Conservation (phyloP, 2,797 vertebrate genomes). For the Tenualosa ilisha region DNA sequence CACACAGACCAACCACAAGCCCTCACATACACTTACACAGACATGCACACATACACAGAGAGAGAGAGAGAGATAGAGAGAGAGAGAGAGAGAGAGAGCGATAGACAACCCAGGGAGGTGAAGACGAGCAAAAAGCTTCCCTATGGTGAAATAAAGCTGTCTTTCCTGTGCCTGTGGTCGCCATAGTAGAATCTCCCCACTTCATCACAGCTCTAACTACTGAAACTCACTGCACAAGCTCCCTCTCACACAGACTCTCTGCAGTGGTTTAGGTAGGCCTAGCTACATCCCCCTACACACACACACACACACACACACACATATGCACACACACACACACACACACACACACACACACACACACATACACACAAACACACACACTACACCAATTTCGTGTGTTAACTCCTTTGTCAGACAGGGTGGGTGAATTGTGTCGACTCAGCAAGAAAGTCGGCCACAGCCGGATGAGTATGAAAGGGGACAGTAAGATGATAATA, state of each 20-base stretch:
- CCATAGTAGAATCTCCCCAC: background rate
- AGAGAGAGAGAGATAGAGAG: background rate
- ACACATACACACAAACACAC: background rate
- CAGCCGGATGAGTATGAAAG: background rate
- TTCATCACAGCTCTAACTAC: background rate
- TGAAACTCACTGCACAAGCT: background rate
- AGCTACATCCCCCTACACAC: background rate
- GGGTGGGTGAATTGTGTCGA: background rate
- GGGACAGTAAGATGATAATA: background rate
- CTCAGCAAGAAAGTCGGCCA: background rate
- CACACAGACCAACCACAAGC: background rate
- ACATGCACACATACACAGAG: background rate
- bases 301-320: background rate
- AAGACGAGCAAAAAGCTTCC: background rate
- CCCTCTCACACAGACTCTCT: background rate
- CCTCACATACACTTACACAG: background rate
- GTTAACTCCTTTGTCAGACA: background rate
- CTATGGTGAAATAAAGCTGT: slow-evolving; percentile 3
- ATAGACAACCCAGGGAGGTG: too few relatives aligned
- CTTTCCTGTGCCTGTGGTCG: background rate
- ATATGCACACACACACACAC: background rate
- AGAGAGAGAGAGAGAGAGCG: too few relatives aligned
- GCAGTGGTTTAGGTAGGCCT: too few relatives aligned
- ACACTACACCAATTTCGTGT: background rate
- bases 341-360: background rate